A percentile compares a stretch with the other conserved stretches of the same genome.
phyloP scores from a whole-genome alignment of 2,113 vertebrate genomes.

The Paraplagusia blochii region DNA sequence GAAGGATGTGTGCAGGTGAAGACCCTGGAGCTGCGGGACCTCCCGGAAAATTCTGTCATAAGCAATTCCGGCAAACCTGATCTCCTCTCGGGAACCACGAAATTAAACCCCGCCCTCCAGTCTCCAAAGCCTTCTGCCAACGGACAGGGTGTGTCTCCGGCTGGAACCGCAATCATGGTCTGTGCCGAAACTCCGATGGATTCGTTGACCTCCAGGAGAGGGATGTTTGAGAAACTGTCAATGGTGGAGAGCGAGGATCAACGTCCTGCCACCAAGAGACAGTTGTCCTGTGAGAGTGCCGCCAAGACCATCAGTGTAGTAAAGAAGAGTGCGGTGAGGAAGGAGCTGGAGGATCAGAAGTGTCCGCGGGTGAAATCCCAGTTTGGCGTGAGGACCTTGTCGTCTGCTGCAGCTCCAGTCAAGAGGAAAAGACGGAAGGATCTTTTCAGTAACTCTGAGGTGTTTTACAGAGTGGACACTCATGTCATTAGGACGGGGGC shows the following conservation, averaged over 20 bases:
- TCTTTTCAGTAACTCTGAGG: slow-evolving; percentile 61
- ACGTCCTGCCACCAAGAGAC: slow-evolving; percentile 70
- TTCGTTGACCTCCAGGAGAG: slow-evolving; percentile 25
- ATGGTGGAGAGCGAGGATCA: slow-evolving; percentile 63
- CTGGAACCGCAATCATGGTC: background rate
- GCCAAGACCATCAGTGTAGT: slow-evolving; percentile 66
- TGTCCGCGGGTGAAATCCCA: slow-evolving; percentile 5
- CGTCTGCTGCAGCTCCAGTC: background rate
- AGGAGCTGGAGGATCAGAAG: slow-evolving; percentile 34
- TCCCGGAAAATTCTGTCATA: slow-evolving; percentile 20
- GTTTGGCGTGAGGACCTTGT: slow-evolving; percentile 11
- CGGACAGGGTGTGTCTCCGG: background rate
- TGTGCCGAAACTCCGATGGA: slow-evolving; percentile 14
- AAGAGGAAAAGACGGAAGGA: slow-evolving; percentile 68
- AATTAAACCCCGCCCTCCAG: slow-evolving; percentile 17
- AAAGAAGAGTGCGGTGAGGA: slow-evolving; percentile 67
- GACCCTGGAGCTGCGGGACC: slow-evolving; percentile 18
- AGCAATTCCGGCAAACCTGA: background rate
- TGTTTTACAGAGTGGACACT: slow-evolving; percentile 69
- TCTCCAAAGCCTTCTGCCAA: background rate
- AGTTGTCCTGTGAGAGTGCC: slow-evolving; percentile 75
- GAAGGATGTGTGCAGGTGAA: slow-evolving; percentile 42
- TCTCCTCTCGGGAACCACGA: slow-evolving; percentile 8
- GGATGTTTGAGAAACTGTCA: slow-evolving; percentile 57
- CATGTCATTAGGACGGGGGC: slow-evolving; percentile 62